A percentile compares a stretch with the other conserved stretches of the same genome.
Evolutionary conservation across 2,888 invertebrate genomes (phyloP).

Genomic region (Drosophila leonis): DNA sequence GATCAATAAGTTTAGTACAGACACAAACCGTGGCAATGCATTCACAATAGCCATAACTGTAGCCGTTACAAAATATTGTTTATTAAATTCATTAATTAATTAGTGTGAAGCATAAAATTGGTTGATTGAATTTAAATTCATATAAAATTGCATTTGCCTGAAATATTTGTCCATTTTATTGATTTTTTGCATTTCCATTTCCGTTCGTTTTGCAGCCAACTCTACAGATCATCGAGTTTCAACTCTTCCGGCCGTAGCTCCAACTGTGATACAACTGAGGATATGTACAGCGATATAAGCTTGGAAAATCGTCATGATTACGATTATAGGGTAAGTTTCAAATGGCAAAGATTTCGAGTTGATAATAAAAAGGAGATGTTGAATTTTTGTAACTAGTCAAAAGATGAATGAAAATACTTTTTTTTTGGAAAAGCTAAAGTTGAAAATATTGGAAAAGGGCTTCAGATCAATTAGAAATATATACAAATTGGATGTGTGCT

Average conservation of each 20-base stretch:
- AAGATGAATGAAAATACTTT: background rate
- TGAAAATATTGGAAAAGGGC: background rate
- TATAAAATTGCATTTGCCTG: background rate
- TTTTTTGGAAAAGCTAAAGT: background rate
- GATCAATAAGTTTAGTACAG: constrained; percentile 7
- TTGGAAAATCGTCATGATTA: constrained; percentile 97
- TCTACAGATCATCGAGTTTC: constrained; percentile 96
- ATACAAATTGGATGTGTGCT: background rate
- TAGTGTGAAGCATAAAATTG: background rate
- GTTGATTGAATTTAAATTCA: background rate
- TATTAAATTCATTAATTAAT: background rate
- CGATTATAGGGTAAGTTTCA: constrained; percentile 92
- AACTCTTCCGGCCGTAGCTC: constrained; percentile 97
- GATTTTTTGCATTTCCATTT: constrained; percentile 34
- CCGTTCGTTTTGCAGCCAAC: constrained; percentile 88
- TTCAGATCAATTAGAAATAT: background rate
- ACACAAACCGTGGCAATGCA: constrained; percentile 10
- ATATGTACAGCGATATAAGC: constrained; percentile 97
- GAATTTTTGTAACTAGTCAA: background rate
- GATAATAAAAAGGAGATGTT: background rate
- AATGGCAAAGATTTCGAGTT: background rate
- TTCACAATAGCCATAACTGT: constrained; percentile 18
- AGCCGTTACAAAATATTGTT: background rate
- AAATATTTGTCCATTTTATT: constrained; percentile 7
- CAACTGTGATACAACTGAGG: constrained; percentile 96